phyloP scores from a whole-genome alignment of 2,888 invertebrate species.

The Aspidapion aeneum region DNA sequence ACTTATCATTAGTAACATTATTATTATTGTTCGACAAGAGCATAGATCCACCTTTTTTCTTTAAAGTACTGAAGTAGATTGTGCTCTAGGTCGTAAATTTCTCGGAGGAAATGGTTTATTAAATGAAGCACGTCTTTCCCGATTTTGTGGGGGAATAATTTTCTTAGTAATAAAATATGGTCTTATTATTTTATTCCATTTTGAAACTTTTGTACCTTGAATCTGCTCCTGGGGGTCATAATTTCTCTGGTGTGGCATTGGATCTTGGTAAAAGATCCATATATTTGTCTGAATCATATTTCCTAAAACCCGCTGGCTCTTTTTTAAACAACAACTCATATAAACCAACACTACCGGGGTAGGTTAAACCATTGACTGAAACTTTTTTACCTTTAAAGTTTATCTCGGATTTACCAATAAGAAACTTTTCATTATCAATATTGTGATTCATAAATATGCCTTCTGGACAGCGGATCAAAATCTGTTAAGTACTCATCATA shows the following conservation, averaged over 20 bases:
- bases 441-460: neutral
- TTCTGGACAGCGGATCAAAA: no score
- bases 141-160: neutral
- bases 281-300: slow-evolving; percentile 5
- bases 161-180: no score
- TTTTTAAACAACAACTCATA: slow-evolving; percentile 13
- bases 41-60: neutral
- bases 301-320: neutral
- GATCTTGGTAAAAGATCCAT: slow-evolving; percentile 10
- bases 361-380: neutral
- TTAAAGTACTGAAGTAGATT: neutral
- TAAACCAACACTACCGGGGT: slow-evolving; percentile 8
- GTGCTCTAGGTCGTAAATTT: neutral
- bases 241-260: neutral
- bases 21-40: neutral
- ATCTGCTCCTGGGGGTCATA: neutral
- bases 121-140: neutral
- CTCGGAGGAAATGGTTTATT: neutral
- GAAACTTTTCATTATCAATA: neutral
- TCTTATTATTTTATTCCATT: no score
- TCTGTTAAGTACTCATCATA: no score
- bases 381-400: slow-evolving; percentile 4
- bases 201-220: neutral
- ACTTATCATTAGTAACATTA: neutral
- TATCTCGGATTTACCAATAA: neutral